A percentile compares a stretch with the other conserved stretches of the same genome.
Conservation (phyloP, 2,888 invertebrate species). For the Drosophila prolongata region DNA sequence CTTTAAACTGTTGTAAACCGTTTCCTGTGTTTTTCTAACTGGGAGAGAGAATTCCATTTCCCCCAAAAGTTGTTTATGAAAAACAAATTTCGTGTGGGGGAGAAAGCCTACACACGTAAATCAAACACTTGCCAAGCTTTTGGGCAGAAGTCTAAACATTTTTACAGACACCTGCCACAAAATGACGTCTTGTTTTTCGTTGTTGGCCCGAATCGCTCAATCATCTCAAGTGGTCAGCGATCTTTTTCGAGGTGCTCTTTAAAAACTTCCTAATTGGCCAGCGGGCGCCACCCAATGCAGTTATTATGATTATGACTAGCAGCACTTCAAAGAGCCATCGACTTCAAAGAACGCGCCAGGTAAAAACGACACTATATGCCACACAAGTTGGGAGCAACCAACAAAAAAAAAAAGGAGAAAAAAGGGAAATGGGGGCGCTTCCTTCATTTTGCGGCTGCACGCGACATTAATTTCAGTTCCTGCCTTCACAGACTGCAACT, state of each 20-base stretch:
- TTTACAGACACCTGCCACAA: slow-evolving; percentile 79
- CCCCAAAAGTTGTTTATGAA: slow-evolving; percentile 66
- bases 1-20: slow-evolving; percentile 50
- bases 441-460: slow-evolving; percentile 59
- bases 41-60: slow-evolving; percentile 35
- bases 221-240: slow-evolving; percentile 75
- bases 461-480: slow-evolving; percentile 77
- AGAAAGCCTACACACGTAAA: slow-evolving; percentile 51
- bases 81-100: slow-evolving; percentile 48
- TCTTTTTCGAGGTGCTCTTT: slow-evolving; percentile 3
- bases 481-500: slow-evolving; percentile 43
- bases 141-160: slow-evolving; percentile 72
- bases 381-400: slow-evolving; percentile 45
- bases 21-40: slow-evolving; percentile 68
- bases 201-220: slow-evolving; percentile 74
- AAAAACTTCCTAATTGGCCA: slow-evolving; percentile 60
- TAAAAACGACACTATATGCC: slow-evolving; percentile 45
- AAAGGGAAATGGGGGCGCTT: slow-evolving; percentile 8
- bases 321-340: slow-evolving; percentile 40
- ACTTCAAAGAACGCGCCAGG: slow-evolving; percentile 36
- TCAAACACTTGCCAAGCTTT: slow-evolving; percentile 66
- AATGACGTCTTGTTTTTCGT: slow-evolving; percentile 72
- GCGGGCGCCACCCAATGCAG: slow-evolving; percentile 65
- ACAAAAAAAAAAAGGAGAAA: background rate
- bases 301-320: slow-evolving; percentile 57